Evolutionary conservation across 2,113 vertebrate genomes (phyloP).

Genomic region (Hirundichthys speculiger): DNA sequence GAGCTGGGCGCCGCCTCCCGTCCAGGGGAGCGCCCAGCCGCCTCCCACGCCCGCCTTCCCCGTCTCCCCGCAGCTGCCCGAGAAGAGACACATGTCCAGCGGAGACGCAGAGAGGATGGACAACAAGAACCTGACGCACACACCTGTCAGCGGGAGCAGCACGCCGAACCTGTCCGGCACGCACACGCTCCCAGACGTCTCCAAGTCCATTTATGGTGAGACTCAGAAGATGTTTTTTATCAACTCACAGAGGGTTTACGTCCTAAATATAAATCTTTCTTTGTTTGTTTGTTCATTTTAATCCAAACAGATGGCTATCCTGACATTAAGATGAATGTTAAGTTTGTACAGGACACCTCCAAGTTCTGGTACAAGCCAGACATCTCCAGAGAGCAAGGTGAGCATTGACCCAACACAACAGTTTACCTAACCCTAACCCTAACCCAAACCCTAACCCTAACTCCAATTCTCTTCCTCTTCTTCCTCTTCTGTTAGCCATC

Average conservation of each 20-base stretch:
- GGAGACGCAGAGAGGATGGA: conserved; percentile 87
- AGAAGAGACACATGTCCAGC: conserved; percentile 88
- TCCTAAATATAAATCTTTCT: not conserved
- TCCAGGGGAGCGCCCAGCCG: conserved; percentile 83
- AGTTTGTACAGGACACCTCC: conserved; percentile 98
- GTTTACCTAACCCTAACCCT: too few species aligned
- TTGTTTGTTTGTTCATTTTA: conserved; percentile 9
- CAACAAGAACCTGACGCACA: conserved; percentile 84
- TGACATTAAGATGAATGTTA: conserved; percentile 93
- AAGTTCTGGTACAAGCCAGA: conserved; percentile 99
- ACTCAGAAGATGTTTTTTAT: not conserved
- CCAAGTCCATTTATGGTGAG: conserved; percentile 93
- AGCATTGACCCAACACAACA: too few species aligned
- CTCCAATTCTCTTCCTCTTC: too few species aligned
- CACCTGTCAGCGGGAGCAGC: conserved; percentile 81
- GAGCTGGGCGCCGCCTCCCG: conserved; percentile 84
- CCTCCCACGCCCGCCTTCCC: conserved; percentile 88
- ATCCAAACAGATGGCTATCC: conserved; percentile 88
- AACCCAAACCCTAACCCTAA: too few species aligned
- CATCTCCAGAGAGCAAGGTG: conserved; percentile 96
- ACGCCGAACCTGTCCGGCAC: conserved; percentile 81
- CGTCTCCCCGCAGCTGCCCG: conserved; percentile 81
- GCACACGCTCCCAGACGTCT: conserved; percentile 87
- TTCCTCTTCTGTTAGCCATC: conserved; percentile 82
- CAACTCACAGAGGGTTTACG: not conserved